Percentiles rank a stretch among this genome's conserved stretches.
These are phyloP conservation scores for Chascanopsetta lugubris DNA, from an alignment of 2,113 vertebrate genomes.

Conservation along the genomic window DNA sequence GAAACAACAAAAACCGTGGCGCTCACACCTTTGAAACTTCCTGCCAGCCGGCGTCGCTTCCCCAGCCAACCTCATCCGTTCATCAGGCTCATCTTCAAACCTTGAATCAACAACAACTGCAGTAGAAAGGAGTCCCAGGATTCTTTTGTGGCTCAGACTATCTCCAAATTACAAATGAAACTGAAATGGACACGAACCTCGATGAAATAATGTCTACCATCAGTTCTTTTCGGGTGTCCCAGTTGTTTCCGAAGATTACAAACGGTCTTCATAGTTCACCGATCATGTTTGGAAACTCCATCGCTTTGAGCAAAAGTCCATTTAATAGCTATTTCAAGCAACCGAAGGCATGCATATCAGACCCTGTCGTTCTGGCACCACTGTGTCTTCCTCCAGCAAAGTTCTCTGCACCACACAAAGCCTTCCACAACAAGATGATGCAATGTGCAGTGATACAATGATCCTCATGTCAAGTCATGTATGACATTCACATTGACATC, in stretches of 20 bases:
- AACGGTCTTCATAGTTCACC: too few species aligned
- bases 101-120: constrained; percentile 3
- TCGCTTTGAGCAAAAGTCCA: not conserved
- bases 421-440: not conserved
- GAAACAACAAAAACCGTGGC: constrained; percentile 44
- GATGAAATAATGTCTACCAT: not conserved
- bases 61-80: not conserved
- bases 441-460: too few species aligned
- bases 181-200: too few species aligned
- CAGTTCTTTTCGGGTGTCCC: not conserved
- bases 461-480: too few species aligned
- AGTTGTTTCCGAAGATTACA: not conserved
- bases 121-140: not conserved
- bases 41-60: not conserved
- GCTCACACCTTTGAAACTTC: not conserved
- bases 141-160: not conserved
- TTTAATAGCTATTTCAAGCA: not conserved
- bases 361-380: not conserved
- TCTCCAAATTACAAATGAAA: too few species aligned
- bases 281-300: not conserved
- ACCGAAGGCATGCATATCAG: not conserved
- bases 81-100: constrained; percentile 2
- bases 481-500: too few species aligned
- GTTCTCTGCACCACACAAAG: not conserved
- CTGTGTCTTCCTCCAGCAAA: not conserved